These are phyloP conservation scores for Aphelenchoides avenae DNA, from an alignment of 1,140 invertebrate species.

Conservation along the genomic window DNA sequence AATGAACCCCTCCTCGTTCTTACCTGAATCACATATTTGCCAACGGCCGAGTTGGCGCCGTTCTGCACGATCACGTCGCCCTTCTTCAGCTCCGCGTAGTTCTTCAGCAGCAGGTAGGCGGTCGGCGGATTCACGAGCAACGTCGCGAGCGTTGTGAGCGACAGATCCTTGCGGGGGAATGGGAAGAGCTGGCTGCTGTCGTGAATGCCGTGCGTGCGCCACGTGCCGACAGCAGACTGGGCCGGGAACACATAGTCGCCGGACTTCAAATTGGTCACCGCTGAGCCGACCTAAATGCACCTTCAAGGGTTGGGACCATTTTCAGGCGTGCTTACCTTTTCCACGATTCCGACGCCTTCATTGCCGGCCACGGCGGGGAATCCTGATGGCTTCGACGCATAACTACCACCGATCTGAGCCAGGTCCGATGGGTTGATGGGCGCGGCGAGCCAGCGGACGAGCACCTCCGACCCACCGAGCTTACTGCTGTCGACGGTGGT, in stretches of 20 bases:
- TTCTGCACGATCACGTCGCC: slow-evolving; percentile 89
- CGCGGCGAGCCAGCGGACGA: no score
- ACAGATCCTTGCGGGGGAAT: slow-evolving; percentile 21
- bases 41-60: slow-evolving; percentile 91
- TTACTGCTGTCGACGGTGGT: no score
- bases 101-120: slow-evolving; percentile 81
- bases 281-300: slow-evolving; percentile 41
- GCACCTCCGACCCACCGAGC: no score
- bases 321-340: slow-evolving; percentile 18
- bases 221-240: slow-evolving; percentile 49
- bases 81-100: slow-evolving; percentile 74
- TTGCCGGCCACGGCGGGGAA: slow-evolving; percentile 57
- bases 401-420: slow-evolving; percentile 91
- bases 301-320: not conserved
- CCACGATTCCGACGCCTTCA: slow-evolving; percentile 68
- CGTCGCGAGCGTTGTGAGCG: slow-evolving; percentile 71
- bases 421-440: slow-evolving; percentile 97
- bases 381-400: slow-evolving; percentile 72
- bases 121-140: slow-evolving; percentile 87
- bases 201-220: slow-evolving; percentile 44
- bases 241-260: slow-evolving; percentile 54
- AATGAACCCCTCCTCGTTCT: slow-evolving; percentile 71
- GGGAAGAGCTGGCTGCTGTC: slow-evolving; percentile 24
- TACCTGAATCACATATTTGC: slow-evolving; percentile 74
- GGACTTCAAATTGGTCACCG: slow-evolving; percentile 28